These are phyloP conservation scores for Gambusia affinis DNA, from an alignment of 2,113 vertebrate genomes.

Conservation along the genomic window DNA sequence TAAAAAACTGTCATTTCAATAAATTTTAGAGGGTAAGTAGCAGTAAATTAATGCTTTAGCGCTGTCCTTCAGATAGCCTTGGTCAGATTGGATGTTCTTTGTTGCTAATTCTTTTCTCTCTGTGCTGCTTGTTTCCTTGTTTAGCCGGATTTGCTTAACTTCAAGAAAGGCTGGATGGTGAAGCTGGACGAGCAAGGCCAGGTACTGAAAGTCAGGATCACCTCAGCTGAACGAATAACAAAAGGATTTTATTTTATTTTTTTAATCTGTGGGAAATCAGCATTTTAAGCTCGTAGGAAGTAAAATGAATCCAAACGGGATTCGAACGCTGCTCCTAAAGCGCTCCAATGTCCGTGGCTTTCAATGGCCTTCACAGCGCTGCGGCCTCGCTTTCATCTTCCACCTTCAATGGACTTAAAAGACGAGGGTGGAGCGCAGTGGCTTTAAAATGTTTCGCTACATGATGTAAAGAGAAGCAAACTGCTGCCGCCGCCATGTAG, in stretches of 20 bases:
- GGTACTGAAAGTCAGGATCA: constrained; percentile 51
- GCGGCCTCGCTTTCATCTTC: constrained; percentile 56
- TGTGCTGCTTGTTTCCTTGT: not conserved
- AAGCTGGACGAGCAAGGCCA: constrained; percentile 83
- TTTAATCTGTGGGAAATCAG: too few species aligned
- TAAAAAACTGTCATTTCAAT: not conserved
- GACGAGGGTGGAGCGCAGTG: constrained; percentile 16
- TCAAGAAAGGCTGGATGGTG: constrained; percentile 88
- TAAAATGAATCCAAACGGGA: constrained; percentile 20
- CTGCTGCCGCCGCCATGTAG: not conserved
- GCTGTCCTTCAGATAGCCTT: not conserved
- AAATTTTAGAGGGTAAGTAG: not conserved
- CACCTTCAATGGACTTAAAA: constrained; percentile 58
- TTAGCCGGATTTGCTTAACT: constrained; percentile 84
- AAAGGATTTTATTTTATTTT: not conserved
- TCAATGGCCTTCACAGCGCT: constrained; percentile 44
- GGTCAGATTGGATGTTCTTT: constrained; percentile 15
- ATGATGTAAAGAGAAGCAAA: not conserved
- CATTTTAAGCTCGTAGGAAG: not conserved
- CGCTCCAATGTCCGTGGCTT: constrained; percentile 1
- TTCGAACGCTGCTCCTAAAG: constrained; percentile 7
- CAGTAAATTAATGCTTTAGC: constrained; percentile 19
- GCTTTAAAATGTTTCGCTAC: constrained; percentile 24
- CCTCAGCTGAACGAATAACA: not conserved
- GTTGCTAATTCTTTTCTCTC: not conserved